These are phyloP conservation scores for Nephrotoma flavescens DNA, from an alignment of 2,888 invertebrate species.

Conservation along the genomic window DNA sequence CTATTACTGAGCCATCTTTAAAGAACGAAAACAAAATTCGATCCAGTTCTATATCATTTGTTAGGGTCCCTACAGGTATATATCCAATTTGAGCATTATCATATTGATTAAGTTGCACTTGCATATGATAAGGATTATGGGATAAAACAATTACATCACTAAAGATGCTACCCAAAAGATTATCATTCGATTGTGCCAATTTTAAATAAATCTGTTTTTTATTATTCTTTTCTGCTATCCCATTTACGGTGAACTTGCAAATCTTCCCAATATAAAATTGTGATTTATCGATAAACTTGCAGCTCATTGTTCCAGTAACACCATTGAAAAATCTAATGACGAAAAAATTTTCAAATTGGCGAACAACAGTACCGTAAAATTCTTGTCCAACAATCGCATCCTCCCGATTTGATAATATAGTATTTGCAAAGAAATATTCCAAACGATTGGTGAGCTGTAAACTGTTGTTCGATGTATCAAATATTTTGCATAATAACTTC, in stretches of 20 bases:
- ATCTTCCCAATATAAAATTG: slow-evolving; percentile 24
- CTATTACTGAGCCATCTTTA: slow-evolving; percentile 14
- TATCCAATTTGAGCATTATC: slow-evolving; percentile 21
- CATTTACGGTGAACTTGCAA: slow-evolving; percentile 22
- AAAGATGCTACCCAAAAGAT: slow-evolving; percentile 24
- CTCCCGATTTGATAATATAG: slow-evolving; percentile 35
- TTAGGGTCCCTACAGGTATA: slow-evolving; percentile 26
- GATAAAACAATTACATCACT: slow-evolving; percentile 21
- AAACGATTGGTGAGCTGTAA: slow-evolving; percentile 50
- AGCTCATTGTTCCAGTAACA: slow-evolving; percentile 27
- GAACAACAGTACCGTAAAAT: slow-evolving; percentile 26
- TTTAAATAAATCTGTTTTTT: slow-evolving; percentile 16
- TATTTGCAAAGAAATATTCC: slow-evolving; percentile 41
- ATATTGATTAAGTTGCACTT: slow-evolving; percentile 22
- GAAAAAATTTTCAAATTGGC: slow-evolving; percentile 19
- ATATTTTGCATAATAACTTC: background rate
- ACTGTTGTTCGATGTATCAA: background rate
- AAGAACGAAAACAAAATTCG: background rate
- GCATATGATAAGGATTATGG: slow-evolving; percentile 25
- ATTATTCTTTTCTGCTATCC: slow-evolving; percentile 15
- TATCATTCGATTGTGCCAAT: slow-evolving; percentile 1
- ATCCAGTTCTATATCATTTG: background rate
- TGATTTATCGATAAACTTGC: slow-evolving; percentile 14
- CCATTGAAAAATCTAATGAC: slow-evolving; percentile 30
- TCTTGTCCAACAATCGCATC: slow-evolving; percentile 35